Conservation (phyloP, 2,797 vertebrate genomes). For the Eutrigla gurnardus region DNA sequence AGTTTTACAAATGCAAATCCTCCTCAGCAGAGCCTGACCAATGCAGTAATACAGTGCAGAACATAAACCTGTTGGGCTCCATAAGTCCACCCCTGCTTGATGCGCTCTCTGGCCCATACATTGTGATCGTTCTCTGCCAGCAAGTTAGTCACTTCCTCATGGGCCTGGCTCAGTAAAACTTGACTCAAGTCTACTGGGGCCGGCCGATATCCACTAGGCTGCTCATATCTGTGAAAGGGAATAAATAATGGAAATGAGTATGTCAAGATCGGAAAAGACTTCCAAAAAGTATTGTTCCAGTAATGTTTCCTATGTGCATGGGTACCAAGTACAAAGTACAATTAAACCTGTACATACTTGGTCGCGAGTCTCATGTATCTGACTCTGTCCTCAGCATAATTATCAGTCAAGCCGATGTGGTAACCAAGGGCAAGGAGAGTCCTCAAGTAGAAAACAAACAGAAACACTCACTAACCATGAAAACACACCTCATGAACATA, state of each 20-base stretch:
- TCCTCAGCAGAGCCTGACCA: not conserved
- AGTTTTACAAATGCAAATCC: not conserved
- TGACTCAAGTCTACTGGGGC: conserved; percentile 91
- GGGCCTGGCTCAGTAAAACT: conserved; percentile 86
- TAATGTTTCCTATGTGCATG: not conserved
- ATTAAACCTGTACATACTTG: conserved; percentile 84
- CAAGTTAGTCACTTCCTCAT: conserved; percentile 90
- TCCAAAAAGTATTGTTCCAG: not conserved
- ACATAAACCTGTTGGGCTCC: conserved; percentile 89
- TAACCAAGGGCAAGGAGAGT: conserved; percentile 92
- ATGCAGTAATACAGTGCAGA: not conserved
- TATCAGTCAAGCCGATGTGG: conserved; percentile 89
- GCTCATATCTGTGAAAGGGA: conserved; percentile 86
- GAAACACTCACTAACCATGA: not conserved
- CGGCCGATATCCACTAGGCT: conserved; percentile 91
- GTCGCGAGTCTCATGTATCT: conserved; percentile 88
- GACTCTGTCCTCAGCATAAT: conserved; percentile 88
- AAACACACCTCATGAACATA: not conserved
- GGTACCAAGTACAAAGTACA: not conserved
- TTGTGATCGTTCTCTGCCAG: conserved; percentile 95
- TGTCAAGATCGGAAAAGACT: not conserved
- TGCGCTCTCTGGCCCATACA: conserved; percentile 92
- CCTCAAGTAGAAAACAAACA: conserved; percentile 74
- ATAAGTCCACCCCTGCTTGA: conserved; percentile 95
- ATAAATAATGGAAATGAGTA: not conserved